phyloP scores from a whole-genome alignment of 2,797 vertebrate species.

The Hapalemur alaotrensis region DNA sequence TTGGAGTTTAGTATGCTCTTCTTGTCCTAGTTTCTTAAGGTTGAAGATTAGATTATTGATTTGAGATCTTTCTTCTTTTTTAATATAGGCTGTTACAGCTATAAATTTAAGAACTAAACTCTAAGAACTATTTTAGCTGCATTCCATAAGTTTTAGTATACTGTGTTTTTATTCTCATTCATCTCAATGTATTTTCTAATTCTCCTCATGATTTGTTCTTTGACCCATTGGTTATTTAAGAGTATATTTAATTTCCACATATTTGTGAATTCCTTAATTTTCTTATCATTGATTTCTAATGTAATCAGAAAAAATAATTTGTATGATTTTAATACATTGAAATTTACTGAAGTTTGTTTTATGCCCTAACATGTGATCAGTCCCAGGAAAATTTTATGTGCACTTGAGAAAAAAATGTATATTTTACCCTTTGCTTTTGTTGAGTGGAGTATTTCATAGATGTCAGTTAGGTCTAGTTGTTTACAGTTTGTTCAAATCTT shows the following conservation, averaged over 20 bases:
- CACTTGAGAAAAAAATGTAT: background rate
- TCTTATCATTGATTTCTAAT: background rate
- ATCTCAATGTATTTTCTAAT: background rate
- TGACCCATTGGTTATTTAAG: background rate
- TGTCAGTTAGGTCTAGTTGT: background rate
- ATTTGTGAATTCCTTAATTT: background rate
- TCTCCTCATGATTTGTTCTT: background rate
- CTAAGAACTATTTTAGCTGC: background rate
- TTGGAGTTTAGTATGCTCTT: background rate
- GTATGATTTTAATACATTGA: background rate
- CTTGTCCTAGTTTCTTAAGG: background rate
- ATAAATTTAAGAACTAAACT: background rate
- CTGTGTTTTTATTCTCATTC: background rate
- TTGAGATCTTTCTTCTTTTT: background rate
- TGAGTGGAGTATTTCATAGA: background rate
- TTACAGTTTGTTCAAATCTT: background rate
- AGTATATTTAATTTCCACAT: background rate
- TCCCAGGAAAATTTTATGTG: background rate
- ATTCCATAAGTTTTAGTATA: background rate
- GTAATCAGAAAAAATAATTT: background rate
- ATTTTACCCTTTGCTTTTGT: background rate
- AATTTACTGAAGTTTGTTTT: background rate
- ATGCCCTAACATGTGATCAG: background rate
- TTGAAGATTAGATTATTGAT: background rate
- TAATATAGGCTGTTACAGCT: background rate